phyloP scores from a whole-genome alignment of 1,140 invertebrate genomes.

The Zaprionus vittiger region DNA sequence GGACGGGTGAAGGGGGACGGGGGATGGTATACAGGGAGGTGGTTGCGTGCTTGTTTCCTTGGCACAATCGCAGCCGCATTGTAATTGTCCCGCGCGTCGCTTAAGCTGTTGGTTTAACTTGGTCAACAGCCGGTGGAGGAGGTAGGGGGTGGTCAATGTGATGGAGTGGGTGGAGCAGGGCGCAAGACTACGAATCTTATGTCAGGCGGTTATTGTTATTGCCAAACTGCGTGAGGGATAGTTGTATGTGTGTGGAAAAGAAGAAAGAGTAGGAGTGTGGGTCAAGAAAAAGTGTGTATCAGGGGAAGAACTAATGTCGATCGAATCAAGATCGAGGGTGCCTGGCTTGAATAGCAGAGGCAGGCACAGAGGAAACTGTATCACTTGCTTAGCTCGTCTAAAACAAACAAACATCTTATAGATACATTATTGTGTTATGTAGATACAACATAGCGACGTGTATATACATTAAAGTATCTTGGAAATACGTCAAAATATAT shows the following conservation, averaged over 20 bases:
- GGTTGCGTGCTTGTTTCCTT: slow-evolving; percentile 5
- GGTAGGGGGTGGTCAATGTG: neutral
- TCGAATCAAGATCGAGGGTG: neutral
- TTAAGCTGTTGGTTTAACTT: slow-evolving; percentile 30
- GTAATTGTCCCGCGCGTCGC: slow-evolving; percentile 16
- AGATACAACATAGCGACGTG: too few relatives aligned
- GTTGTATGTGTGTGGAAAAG: neutral
- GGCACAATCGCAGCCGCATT: neutral
- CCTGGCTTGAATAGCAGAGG: too few relatives aligned
- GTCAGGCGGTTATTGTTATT: slow-evolving; percentile 9
- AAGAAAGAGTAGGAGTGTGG: neutral
- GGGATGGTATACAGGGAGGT: neutral
- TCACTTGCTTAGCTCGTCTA: too few relatives aligned
- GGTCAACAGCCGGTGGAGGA: neutral
- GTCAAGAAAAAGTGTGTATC: neutral
- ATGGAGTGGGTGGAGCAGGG: neutral
- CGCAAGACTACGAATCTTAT: slow-evolving; percentile 5
- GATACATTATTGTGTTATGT: too few relatives aligned
- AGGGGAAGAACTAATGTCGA: neutral
- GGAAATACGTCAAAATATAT: too few relatives aligned
- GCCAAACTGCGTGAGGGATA: neutral
- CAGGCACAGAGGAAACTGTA: too few relatives aligned
- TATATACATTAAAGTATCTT: too few relatives aligned
- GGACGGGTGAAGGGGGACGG: too few relatives aligned
- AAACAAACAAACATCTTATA: neutral